Percentiles rank a stretch among this genome's conserved stretches.
phyloP scores from a whole-genome alignment of 2,113 vertebrate genomes.

The Melierax canorus region DNA sequence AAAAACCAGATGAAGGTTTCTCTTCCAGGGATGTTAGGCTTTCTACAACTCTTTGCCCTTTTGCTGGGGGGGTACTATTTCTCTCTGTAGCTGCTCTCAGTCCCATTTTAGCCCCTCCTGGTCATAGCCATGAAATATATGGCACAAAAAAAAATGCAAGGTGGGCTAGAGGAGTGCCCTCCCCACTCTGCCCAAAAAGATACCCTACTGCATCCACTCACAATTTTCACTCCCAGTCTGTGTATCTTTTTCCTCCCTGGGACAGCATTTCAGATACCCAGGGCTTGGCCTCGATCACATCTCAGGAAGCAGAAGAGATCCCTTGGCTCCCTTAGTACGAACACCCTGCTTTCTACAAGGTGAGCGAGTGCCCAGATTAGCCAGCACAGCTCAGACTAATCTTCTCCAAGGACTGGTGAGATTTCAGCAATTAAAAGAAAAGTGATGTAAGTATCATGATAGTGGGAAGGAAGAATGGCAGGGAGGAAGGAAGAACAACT shows the following conservation, averaged over 20 bases:
- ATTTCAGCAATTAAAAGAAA: not conserved
- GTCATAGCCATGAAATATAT: not conserved
- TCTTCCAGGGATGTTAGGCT: not conserved
- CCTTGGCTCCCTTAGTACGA: not conserved
- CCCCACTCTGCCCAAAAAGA: not conserved
- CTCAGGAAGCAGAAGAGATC: not conserved
- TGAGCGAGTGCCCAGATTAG: not conserved
- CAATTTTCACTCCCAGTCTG: not conserved
- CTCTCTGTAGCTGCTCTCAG: not conserved
- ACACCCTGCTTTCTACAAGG: too few relatives aligned
- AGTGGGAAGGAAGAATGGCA: not conserved
- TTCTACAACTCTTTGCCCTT: not conserved
- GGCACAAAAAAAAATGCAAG: not conserved
- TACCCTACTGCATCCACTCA: not conserved
- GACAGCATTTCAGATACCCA: not conserved
- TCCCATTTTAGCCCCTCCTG: not conserved
- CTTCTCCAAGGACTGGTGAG: not conserved
- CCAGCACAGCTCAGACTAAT: not conserved
- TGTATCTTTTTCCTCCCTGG: too few relatives aligned
- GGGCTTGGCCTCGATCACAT: not conserved
- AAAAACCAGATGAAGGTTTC: not conserved
- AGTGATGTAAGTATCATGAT: not conserved
- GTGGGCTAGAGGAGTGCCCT: not conserved
- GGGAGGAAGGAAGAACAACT: not conserved
- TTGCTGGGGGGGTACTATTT: not conserved